Conservation (phyloP, 2,797 vertebrate genomes). For the Bovichtus variegatus region DNA sequence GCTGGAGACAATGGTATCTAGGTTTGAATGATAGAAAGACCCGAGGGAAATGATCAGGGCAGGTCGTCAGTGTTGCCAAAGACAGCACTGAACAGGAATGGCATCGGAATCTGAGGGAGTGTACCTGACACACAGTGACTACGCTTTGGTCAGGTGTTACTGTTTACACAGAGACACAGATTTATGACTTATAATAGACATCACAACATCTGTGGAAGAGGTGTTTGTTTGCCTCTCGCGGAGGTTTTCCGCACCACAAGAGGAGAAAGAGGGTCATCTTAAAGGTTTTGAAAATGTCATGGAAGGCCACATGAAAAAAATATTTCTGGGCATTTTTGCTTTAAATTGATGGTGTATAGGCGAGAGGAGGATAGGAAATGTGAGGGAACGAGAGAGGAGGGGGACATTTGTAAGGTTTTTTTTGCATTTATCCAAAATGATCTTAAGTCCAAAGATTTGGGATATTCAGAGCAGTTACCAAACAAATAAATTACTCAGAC, state of each 20-base stretch:
- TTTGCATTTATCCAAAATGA: neutral
- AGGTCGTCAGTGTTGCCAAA: constrained; percentile 18
- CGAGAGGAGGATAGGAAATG: neutral
- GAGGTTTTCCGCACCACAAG: neutral
- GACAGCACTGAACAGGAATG: constrained; percentile 13
- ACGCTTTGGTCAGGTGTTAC: constrained; percentile 15
- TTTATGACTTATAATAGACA: constrained; percentile 2
- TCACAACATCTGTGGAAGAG: constrained; percentile 9
- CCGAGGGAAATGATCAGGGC: constrained; percentile 27
- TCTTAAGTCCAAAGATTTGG: neutral
- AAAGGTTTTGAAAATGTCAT: constrained; percentile 1
- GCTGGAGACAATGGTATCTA: constrained; percentile 27
- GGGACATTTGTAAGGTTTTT: neutral
- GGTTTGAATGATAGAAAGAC: constrained; percentile 54
- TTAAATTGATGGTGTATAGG: neutral
- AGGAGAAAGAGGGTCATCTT: neutral
- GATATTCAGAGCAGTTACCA: neutral
- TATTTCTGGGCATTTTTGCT: neutral
- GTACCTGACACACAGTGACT: constrained; percentile 35
- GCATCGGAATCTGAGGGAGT: constrained; percentile 28
- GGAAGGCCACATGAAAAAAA: neutral
- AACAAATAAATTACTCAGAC: neutral
- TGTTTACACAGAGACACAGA: constrained; percentile 11
- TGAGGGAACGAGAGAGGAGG: neutral
- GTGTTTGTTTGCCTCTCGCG: constrained; percentile 7